phyloP scores from a whole-genome alignment of 2,888 invertebrate species.

The Pseudococcus longispinus region DNA sequence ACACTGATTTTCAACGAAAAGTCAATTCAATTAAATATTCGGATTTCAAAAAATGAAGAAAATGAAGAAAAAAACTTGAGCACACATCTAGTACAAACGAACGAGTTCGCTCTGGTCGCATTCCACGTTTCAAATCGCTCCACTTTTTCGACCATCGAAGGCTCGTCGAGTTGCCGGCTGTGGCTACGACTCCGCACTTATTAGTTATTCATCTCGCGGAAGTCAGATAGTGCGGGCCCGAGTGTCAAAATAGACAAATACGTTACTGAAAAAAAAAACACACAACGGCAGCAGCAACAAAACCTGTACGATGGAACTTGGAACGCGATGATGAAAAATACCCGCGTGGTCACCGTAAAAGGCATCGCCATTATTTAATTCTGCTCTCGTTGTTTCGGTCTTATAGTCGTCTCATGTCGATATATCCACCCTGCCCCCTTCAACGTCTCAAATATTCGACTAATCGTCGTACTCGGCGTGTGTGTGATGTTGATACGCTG shows the following conservation, averaged over 20 bases:
- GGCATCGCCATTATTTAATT: constrained; percentile 20
- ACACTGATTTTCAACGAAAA: no score
- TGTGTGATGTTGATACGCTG: neutral
- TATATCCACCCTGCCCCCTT: neutral
- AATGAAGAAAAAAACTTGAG: neutral
- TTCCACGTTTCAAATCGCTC: constrained; percentile 3
- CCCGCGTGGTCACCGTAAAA: neutral
- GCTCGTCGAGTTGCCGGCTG: neutral
- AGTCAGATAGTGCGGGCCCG: constrained; percentile 1
- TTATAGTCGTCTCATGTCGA: neutral
- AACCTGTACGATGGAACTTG: neutral
- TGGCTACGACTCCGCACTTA: neutral
- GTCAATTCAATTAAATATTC: neutral
- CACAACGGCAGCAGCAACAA: neutral
- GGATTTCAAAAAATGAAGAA: neutral
- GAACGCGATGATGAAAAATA: constrained; percentile 12
- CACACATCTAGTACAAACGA: neutral
- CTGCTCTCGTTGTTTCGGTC: neutral
- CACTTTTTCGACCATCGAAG: neutral
- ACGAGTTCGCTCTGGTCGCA: neutral
- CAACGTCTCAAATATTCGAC: neutral
- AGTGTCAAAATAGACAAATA: constrained; percentile 34
- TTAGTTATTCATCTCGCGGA: constrained; percentile 24
- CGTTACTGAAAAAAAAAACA: neutral
- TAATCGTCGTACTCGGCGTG: neutral